These are phyloP conservation scores for Sinopyrophorus schimmeli DNA, from an alignment of 2,888 invertebrate genomes.

Conservation along the genomic window DNA sequence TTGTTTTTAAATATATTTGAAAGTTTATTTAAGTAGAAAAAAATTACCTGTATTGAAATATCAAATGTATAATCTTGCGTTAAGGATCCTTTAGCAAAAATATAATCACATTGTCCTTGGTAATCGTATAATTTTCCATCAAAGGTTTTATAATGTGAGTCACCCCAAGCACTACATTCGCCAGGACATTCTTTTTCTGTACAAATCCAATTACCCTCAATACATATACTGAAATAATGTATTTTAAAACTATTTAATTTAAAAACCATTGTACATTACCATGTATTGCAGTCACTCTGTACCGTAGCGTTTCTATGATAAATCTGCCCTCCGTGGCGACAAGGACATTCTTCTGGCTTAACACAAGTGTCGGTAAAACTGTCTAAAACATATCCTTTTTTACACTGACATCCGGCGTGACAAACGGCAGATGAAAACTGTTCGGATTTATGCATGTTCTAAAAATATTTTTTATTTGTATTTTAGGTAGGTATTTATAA, in stretches of 20 bases:
- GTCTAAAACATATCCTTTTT: slow-evolving; percentile 74
- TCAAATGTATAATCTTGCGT: slow-evolving; percentile 68
- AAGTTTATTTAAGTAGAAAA: not conserved
- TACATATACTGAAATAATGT: slow-evolving; percentile 73
- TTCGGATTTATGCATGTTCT: slow-evolving; percentile 77
- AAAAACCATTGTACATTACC: no score
- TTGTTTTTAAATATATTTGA: not conserved
- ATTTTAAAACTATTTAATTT: no score
- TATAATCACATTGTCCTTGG: slow-evolving; percentile 87
- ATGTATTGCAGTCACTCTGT: slow-evolving; percentile 83
- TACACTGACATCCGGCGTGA: slow-evolving; percentile 78
- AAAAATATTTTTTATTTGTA: slow-evolving; percentile 22
- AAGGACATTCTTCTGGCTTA: slow-evolving; percentile 74
- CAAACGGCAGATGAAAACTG: slow-evolving; percentile 65
- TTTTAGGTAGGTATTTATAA: not conserved
- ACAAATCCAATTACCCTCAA: slow-evolving; percentile 80
- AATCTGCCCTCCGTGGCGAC: slow-evolving; percentile 85
- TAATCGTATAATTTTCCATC: slow-evolving; percentile 82
- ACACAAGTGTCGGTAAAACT: slow-evolving; percentile 68
- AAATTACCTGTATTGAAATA: slow-evolving; percentile 70
- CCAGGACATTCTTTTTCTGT: slow-evolving; percentile 73
- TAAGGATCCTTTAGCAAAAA: slow-evolving; percentile 73
- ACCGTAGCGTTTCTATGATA: slow-evolving; percentile 77
- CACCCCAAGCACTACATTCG: slow-evolving; percentile 85
- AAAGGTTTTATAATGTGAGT: slow-evolving; percentile 87